Percentiles rank a stretch among this genome's conserved stretches.
These are phyloP conservation scores for Enteromius radiatus DNA, from an alignment of 2,797 vertebrate species.

Conservation along the genomic window DNA sequence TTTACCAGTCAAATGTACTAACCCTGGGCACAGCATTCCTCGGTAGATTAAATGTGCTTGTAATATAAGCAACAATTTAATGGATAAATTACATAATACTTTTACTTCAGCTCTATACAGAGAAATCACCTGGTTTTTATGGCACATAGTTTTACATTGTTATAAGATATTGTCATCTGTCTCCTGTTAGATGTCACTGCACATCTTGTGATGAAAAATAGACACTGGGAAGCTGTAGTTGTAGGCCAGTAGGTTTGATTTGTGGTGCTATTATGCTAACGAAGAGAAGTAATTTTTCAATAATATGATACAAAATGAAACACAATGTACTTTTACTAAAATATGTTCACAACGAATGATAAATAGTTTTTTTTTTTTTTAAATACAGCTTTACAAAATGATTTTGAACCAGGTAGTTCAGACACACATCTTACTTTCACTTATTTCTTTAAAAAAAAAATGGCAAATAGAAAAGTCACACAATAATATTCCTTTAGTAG, in stretches of 20 bases:
- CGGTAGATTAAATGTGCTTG: neutral
- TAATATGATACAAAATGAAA: neutral
- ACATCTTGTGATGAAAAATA: constrained; percentile 6
- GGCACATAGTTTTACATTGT: neutral
- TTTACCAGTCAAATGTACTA: neutral
- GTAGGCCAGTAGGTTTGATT: neutral
- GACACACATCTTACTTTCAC: neutral
- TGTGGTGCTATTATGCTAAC: neutral
- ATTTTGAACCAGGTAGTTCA: neutral
- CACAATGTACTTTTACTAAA: neutral
- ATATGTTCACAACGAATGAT: neutral
- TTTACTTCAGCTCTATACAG: neutral
- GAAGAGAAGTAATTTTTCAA: neutral
- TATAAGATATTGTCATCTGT: neutral
- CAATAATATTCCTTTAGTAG: no score
- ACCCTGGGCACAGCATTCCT: neutral
- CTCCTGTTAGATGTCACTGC: neutral
- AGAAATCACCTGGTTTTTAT: neutral
- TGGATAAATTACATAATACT: neutral
- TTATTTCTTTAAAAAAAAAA: neutral
- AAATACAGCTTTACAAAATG: neutral
- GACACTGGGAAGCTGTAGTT: neutral
- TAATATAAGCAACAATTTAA: neutral
- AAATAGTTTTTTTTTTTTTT: neutral
- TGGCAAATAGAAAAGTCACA: no score